Evolutionary conservation across 2,113 vertebrate genomes (phyloP), one percentile per base, ranked within the genome.

Genomic region (Stomatorhinus ivindoensis): DNA sequence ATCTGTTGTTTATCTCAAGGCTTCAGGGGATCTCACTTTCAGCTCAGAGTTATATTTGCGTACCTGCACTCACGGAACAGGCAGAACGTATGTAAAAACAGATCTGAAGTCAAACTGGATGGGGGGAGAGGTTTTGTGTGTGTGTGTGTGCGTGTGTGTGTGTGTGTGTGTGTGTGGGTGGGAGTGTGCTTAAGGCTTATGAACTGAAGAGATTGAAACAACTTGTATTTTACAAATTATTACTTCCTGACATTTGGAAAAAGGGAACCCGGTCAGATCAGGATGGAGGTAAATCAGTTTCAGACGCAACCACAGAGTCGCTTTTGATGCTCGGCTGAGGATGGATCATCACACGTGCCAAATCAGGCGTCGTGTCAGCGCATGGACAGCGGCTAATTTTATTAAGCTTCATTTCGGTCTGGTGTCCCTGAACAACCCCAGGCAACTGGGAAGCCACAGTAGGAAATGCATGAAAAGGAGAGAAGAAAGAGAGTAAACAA

Each of bases 381-480:
- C 35, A 17, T 61, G 8, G 55, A 46, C 35, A 17, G 6, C 11
- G 50, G 46, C 50, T 55, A 21, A 53, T 87, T 87, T 53, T 55
- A 87, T 53, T 53, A 55, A 87, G 85, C 21, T 15, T 50, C 15
- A 76, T 80, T 80, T 44, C 27, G 17, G 46, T 27, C 69, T 53
- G 31, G 69, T 89, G 73, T 83, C 73, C 48, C 53, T 55, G 76
- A 50, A 42, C 44, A 50, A 76, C 88, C 82, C 46, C 88, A 80
- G 46, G 61, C 47, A 50, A 88, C 76, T 89, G 88, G 9, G 48
- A 89, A 39, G 50, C 47, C n/a, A 42, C 50, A 39, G 69, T 53
- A 42, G 88, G 31, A 27, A 24, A 55, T 24, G 27, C 27, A 42
- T 58, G 19, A 87, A 42, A 58, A 47, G 39, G 82, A 21, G 82